Evolutionary conservation across 2,888 invertebrate species (phyloP).

Genomic region (Cerastoderma edule): DNA sequence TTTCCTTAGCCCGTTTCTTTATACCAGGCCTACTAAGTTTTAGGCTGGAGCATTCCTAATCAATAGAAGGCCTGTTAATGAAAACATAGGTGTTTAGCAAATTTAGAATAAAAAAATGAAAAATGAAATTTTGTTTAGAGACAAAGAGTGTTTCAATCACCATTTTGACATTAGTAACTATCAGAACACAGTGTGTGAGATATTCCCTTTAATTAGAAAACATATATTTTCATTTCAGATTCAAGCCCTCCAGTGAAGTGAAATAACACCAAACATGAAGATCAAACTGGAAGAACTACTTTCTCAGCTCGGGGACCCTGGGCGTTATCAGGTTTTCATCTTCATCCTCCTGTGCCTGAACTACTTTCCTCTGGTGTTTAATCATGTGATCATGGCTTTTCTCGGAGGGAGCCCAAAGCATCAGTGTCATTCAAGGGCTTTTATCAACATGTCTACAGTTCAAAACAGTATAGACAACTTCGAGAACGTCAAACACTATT

Average conservation of each 20-base stretch:
- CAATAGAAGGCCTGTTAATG: too few species aligned
- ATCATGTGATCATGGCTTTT: constrained; percentile 80
- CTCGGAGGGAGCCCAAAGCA: constrained; percentile 67
- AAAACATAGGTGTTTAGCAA: neutral
- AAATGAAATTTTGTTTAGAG: too few species aligned
- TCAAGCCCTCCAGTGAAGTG: neutral
- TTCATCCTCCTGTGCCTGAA: constrained; percentile 74
- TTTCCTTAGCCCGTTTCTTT: too few species aligned
- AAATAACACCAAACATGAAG: constrained; percentile 46
- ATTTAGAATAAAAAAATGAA: neutral
- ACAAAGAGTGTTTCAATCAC: too few species aligned
- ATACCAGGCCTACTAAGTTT: too few species aligned
- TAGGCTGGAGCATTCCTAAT: too few species aligned
- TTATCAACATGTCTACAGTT: constrained; percentile 15
- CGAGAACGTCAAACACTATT: neutral
- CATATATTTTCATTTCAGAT: neutral
- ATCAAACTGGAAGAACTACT: constrained; percentile 67
- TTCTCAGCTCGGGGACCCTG: constrained; percentile 68
- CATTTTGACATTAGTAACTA: neutral
- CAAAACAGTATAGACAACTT: constrained; percentile 25
- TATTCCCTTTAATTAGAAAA: neutral
- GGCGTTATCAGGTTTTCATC: constrained; percentile 72
- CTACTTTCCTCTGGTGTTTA: constrained; percentile 76
- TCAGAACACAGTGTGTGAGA: neutral
- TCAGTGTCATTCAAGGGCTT: constrained; percentile 57